Conservation (phyloP, 2,888 invertebrate species). For the Pristionchus maxplancki region DNA sequence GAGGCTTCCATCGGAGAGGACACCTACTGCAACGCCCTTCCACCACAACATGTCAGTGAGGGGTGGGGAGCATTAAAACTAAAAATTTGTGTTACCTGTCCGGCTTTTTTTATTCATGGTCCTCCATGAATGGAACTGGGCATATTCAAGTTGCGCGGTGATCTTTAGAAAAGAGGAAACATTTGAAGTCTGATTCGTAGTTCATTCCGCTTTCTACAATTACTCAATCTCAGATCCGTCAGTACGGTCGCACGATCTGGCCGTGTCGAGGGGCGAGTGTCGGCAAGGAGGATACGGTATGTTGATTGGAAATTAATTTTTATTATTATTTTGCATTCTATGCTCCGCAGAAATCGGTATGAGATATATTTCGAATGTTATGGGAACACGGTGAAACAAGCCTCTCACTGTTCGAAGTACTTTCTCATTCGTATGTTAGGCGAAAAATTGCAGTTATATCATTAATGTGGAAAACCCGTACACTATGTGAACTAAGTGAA, state of each 20-base stretch:
- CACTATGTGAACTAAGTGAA: background rate
- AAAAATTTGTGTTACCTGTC: background rate
- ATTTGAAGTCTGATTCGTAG: background rate
- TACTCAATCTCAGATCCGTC: conserved; percentile 36
- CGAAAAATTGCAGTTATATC: background rate
- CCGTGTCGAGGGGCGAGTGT: conserved; percentile 57
- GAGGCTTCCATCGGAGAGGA: conserved; percentile 64
- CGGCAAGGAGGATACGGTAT: conserved; percentile 49
- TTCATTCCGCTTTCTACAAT: background rate
- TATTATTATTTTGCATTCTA: background rate
- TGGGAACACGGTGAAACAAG: background rate
- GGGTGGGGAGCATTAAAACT: no score
- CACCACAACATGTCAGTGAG: conserved; percentile 16
- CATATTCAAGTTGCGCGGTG: background rate
- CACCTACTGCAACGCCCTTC: conserved; percentile 66
- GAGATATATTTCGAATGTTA: background rate
- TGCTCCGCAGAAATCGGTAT: background rate
- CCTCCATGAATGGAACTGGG: background rate
- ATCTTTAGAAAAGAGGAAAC: background rate
- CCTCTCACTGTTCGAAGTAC: background rate
- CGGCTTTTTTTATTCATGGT: no score
- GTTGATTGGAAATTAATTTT: no score
- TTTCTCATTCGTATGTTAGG: no score
- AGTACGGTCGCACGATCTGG: conserved; percentile 61
- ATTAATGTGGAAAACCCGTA: background rate